A percentile compares a stretch with the other conserved stretches of the same genome.
Evolutionary conservation across 2,113 vertebrate genomes (phyloP).

Genomic region (Pomatostomus ruficeps): DNA sequence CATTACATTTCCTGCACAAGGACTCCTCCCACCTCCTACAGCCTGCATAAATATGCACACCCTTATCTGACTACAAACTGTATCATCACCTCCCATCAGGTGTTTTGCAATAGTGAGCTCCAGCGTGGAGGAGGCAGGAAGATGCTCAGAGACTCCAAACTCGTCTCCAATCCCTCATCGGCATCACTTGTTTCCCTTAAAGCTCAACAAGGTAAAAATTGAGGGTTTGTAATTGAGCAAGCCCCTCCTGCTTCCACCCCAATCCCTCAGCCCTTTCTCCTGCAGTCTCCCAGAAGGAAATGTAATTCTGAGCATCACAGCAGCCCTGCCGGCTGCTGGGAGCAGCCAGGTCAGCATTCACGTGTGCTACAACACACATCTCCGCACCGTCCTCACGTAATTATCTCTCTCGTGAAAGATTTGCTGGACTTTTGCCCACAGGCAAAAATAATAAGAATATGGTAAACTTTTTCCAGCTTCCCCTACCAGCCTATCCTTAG

Average conservation of each 20-base stretch:
- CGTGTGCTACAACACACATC: not conserved
- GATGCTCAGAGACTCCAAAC: not conserved
- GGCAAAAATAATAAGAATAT: slow-evolving; percentile 45
- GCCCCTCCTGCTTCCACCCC: not conserved
- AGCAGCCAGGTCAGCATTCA: slow-evolving; percentile 56
- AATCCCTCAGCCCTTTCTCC: not conserved
- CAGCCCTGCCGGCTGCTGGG: not conserved
- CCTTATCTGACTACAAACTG: slow-evolving; percentile 18
- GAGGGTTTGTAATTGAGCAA: not conserved
- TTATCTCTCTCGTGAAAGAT: slow-evolving; percentile 67
- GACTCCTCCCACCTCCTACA: not conserved
- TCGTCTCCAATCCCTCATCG: not conserved
- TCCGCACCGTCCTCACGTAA: slow-evolving; percentile 11
- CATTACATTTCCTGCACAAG: not conserved
- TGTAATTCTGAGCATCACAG: slow-evolving; percentile 32
- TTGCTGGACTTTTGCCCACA: slow-evolving; percentile 37
- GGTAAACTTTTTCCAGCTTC: slow-evolving; percentile 41
- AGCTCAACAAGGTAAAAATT: not conserved
- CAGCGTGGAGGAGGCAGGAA: not conserved
- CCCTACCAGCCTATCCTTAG: not conserved
- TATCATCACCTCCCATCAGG: not conserved
- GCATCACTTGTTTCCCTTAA: not conserved
- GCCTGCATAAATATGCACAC: not conserved
- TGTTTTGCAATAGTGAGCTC: not conserved
- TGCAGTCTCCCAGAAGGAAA: slow-evolving; percentile 25